Conservation (phyloP, 2,888 invertebrate species). For the Odontothrips loti region DNA sequence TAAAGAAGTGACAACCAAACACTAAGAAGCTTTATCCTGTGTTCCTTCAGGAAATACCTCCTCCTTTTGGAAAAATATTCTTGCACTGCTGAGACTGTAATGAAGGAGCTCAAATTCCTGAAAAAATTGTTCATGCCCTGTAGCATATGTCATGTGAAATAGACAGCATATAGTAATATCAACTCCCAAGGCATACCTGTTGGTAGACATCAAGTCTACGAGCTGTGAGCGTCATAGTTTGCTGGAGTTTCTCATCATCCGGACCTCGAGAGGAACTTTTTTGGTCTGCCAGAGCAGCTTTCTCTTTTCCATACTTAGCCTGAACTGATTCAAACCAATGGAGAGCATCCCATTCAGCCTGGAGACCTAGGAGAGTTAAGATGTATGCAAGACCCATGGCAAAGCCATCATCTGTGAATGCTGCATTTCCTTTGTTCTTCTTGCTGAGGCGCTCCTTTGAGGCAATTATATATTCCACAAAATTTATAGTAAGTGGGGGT, state of each 20-base stretch:
- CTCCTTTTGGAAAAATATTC: conserved; percentile 77
- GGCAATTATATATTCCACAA: conserved; percentile 85
- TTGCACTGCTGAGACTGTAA: conserved; percentile 88
- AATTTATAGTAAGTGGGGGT: conserved; percentile 90
- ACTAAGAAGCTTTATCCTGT: background rate
- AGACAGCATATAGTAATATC: conserved; percentile 20
- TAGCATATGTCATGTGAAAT: background rate
- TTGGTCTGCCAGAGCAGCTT: conserved; percentile 49
- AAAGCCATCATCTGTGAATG: conserved; percentile 98
- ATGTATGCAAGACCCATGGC: conserved; percentile 94
- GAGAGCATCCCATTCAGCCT: conserved; percentile 79
- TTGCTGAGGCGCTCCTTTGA: conserved; percentile 87
- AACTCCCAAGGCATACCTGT: conserved; percentile 47
- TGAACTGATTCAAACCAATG: conserved; percentile 92
- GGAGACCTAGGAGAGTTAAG: conserved; percentile 82
- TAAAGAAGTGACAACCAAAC: background rate
- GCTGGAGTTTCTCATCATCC: conserved; percentile 84
- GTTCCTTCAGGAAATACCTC: background rate
- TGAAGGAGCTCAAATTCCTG: conserved; percentile 87
- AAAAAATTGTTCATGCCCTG: conserved; percentile 42
- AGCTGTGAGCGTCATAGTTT: conserved; percentile 84
- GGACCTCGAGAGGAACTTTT: conserved; percentile 45
- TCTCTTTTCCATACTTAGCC: conserved; percentile 65
- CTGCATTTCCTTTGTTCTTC: conserved; percentile 79
- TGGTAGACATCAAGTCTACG: conserved; percentile 73